A percentile compares a stretch with the other conserved stretches of the same genome.
phyloP scores from a whole-genome alignment of 2,797 vertebrate species.

The Cyprinella venusta region DNA sequence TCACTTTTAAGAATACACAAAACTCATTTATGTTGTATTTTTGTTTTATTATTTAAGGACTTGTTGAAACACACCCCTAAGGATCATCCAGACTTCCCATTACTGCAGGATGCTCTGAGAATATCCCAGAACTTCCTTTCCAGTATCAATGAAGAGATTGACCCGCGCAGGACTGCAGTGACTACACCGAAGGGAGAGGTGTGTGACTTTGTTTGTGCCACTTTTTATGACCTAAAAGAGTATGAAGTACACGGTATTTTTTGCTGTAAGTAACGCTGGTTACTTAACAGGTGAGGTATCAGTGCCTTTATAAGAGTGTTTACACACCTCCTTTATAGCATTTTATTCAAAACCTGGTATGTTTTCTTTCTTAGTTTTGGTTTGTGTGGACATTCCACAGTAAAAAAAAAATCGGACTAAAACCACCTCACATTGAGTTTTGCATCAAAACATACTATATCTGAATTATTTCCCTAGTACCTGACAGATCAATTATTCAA shows the following conservation, averaged over 20 bases:
- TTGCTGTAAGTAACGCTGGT: background rate
- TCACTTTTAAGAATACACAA: background rate
- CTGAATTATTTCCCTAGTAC: background rate
- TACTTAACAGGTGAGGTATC: background rate
- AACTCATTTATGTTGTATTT: background rate
- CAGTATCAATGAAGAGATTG: slow-evolving; percentile 98
- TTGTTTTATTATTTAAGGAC: slow-evolving; percentile 76
- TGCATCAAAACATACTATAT: background rate
- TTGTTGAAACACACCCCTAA: slow-evolving; percentile 95
- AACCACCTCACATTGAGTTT: background rate
- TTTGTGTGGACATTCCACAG: background rate
- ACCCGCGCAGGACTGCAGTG: slow-evolving; percentile 92
- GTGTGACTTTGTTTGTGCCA: slow-evolving; percentile 56
- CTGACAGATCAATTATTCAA: background rate
- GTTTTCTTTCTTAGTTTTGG: background rate
- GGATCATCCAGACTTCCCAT: slow-evolving; percentile 94
- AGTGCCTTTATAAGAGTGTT: background rate
- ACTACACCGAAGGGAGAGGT: slow-evolving; percentile 98
- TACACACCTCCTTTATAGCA: background rate
- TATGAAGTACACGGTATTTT: background rate
- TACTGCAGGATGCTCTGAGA: slow-evolving; percentile 94
- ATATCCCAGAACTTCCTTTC: slow-evolving; percentile 99
- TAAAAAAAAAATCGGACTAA: background rate
- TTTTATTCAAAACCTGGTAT: background rate
- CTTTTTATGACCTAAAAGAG: background rate